Percentiles rank a stretch among this genome's conserved stretches.
phyloP scores from a whole-genome alignment of 2,888 invertebrate genomes.

The Ochropleura plecta region DNA sequence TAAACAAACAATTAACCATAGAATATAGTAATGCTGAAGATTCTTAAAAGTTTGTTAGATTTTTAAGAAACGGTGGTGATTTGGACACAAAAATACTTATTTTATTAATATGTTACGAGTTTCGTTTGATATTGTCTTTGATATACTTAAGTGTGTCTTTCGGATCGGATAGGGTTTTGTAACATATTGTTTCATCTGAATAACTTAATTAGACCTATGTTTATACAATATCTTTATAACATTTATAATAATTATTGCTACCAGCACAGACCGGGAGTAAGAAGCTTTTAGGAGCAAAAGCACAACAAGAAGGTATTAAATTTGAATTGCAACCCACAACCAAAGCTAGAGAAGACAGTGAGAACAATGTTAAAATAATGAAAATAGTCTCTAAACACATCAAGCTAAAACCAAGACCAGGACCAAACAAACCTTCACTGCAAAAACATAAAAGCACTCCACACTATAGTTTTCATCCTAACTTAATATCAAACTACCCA shows the following conservation, averaged over 20 bases:
- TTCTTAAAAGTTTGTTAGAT: no score
- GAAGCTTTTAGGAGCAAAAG: no score
- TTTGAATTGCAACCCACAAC: conserved; percentile 67
- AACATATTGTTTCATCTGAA: background rate
- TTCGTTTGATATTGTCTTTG: no score
- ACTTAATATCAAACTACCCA: background rate
- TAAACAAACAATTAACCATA: no score
- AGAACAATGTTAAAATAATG: conserved; percentile 43
- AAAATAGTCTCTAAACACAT: conserved; percentile 66
- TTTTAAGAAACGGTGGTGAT: no score
- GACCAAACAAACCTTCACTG: no score
- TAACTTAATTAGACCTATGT: background rate
- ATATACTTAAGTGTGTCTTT: no score
- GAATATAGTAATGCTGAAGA: no score
- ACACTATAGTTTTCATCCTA: background rate
- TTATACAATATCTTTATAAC: conserved; percentile 11
- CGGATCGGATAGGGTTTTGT: no score
- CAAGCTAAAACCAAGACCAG: conserved; percentile 42
- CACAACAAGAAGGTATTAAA: conserved; percentile 59
- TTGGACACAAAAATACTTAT: no score
- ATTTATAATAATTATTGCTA: conserved; percentile 43
- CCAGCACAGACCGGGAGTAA: conserved; percentile 42
- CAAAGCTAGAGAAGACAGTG: conserved; percentile 48
- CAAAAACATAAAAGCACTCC: background rate
- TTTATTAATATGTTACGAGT: no score